Conservation (phyloP, 2,797 vertebrate species). For the Cottoperca gobio region DNA sequence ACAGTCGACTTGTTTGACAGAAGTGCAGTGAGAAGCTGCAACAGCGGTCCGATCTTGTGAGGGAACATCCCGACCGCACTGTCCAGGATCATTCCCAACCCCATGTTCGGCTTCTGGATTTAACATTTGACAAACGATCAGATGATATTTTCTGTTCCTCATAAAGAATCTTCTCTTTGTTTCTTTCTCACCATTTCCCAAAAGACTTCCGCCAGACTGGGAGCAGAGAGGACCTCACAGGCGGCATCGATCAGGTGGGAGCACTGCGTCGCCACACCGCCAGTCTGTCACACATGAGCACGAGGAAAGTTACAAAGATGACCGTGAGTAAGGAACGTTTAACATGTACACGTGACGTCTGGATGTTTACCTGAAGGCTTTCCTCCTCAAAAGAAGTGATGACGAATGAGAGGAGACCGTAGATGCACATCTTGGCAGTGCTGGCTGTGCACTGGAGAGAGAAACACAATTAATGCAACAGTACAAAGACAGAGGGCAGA, state of each 20-base stretch:
- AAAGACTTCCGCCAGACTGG: slow-evolving; percentile 95
- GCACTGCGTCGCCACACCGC: slow-evolving; percentile 57
- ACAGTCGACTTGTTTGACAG: slow-evolving; percentile 96
- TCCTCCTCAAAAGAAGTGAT: slow-evolving; percentile 95
- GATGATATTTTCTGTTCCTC: too few species aligned
- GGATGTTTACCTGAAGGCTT: slow-evolving; percentile 90
- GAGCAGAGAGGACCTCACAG: slow-evolving; percentile 94
- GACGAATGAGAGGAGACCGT: slow-evolving; percentile 96
- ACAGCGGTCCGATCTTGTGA: slow-evolving; percentile 91
- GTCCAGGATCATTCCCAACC: slow-evolving; percentile 95
- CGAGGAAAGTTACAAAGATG: neutral
- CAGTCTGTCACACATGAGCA: slow-evolving; percentile 46
- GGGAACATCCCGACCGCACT: slow-evolving; percentile 97
- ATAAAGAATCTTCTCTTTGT: neutral
- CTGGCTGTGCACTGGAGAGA: slow-evolving; percentile 91
- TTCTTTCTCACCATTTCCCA: slow-evolving; percentile 94
- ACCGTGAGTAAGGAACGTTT: neutral
- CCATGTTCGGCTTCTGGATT: slow-evolving; percentile 92
- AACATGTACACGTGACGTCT: neutral
- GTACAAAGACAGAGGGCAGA: too few species aligned
- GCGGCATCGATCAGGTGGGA: slow-evolving; percentile 93
- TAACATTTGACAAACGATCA: slow-evolving; percentile 29
- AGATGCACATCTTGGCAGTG: slow-evolving; percentile 96
- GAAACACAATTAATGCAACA: neutral
- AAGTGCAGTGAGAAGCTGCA: slow-evolving; percentile 94